Evolutionary conservation across 2,888 invertebrate species (phyloP).

Genomic region (Morpho helenor): DNA sequence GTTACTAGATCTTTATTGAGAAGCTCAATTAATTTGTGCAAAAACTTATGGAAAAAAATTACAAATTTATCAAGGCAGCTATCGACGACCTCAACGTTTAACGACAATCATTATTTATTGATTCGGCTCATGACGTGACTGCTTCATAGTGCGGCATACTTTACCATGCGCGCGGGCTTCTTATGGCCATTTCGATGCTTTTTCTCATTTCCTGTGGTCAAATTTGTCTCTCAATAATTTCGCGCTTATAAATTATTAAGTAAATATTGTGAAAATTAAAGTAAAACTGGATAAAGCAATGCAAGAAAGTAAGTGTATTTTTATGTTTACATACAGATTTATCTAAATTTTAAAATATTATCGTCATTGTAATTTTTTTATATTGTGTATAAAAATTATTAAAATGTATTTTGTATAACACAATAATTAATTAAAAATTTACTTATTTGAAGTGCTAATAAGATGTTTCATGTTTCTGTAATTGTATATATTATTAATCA

Average conservation of each 20-base stretch:
- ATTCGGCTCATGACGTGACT: conserved; percentile 40
- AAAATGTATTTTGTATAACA: no score
- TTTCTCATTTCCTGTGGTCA: conserved; percentile 17
- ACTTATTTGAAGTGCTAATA: no score
- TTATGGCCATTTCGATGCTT: conserved; percentile 14
- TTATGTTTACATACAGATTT: neutral
- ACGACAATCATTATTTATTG: conserved; percentile 38
- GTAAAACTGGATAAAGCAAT: conserved; percentile 5
- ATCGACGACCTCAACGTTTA: conserved; percentile 26
- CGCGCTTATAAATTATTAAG: conserved; percentile 2
- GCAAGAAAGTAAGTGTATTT: conserved; percentile 19
- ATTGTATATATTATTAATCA: no score
- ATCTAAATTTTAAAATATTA: neutral
- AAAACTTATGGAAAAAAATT: conserved; percentile 12
- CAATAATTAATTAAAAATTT: no score
- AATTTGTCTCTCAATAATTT: conserved; percentile 5
- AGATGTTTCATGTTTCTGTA: no score
- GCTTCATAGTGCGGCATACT: conserved; percentile 30
- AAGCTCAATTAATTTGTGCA: conserved; percentile 14
- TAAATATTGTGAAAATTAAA: conserved; percentile 3
- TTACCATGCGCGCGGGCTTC: conserved; percentile 29
- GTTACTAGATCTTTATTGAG: neutral
- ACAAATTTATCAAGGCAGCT: conserved; percentile 8
- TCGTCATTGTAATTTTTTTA: no score
- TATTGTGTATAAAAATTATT: no score